A percentile compares a stretch with the other conserved stretches of the same genome.
Conservation (phyloP, 2,797 vertebrate species). For the Sebastes baramenuke region DNA sequence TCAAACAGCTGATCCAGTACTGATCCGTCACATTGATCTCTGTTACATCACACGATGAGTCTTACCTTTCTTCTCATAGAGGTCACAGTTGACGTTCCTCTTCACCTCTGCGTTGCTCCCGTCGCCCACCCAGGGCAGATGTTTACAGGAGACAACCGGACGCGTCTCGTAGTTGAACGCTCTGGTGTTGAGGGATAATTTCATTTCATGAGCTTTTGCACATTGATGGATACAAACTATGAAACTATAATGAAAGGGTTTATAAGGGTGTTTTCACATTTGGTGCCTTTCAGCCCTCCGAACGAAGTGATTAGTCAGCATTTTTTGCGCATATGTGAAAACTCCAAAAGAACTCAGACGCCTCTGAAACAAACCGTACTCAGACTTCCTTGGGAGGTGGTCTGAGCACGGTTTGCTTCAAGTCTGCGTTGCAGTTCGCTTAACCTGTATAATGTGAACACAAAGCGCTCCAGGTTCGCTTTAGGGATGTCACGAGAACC, state of each 20-base stretch:
- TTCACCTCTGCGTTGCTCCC: conserved; percentile 83
- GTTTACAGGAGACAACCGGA: conserved; percentile 86
- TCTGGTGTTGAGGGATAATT: conserved; percentile 71
- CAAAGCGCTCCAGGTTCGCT: no score
- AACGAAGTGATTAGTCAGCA: no score
- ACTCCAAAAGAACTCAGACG: no score
- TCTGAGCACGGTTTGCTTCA: no score
- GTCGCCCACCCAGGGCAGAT: conserved; percentile 90
- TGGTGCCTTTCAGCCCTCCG: no score
- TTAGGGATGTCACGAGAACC: no score
- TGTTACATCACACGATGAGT: background rate
- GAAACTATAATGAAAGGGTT: background rate
- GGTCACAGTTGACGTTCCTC: conserved; percentile 90
- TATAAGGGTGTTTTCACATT: no score
- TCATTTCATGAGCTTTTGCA: background rate
- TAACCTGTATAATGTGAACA: no score
- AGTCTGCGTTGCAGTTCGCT: no score
- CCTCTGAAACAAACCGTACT: no score
- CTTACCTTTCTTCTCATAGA: conserved; percentile 96
- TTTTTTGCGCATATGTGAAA: no score
- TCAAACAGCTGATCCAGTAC: background rate
- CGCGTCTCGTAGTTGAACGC: conserved; percentile 91
- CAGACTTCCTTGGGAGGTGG: no score
- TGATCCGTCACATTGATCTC: background rate
- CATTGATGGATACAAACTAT: background rate